Percentiles rank a stretch among this genome's conserved stretches.
Evolutionary conservation across 1,140 invertebrate genomes (phyloP).

Genomic region (Eciton burchellii): DNA sequence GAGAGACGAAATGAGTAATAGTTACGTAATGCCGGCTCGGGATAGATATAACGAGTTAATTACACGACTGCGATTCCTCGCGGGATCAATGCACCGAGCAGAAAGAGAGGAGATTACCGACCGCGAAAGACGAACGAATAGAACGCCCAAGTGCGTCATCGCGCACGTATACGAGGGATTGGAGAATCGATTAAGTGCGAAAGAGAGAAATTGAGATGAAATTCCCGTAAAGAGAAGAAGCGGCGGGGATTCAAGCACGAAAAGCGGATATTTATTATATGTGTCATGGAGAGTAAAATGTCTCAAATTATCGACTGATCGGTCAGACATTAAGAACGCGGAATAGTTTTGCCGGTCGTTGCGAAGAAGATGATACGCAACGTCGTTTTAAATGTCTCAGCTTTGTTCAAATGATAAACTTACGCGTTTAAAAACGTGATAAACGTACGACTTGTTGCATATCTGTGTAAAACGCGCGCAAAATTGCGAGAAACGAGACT

Average conservation of each 20-base stretch:
- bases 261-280: too few species aligned
- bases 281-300: neutral
- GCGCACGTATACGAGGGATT: conserved; percentile 15
- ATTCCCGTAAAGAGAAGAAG: too few species aligned
- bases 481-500: too few species aligned
- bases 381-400: neutral
- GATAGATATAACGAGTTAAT: conserved; percentile 78
- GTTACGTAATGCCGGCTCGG: conserved; percentile 73
- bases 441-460: too few species aligned
- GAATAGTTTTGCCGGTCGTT: neutral
- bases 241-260: too few species aligned
- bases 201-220: too few species aligned
- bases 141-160: conserved; percentile 36
- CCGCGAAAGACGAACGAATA: conserved; percentile 27
- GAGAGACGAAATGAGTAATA: conserved; percentile 41
- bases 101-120: conserved; percentile 60
- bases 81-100: conserved; percentile 71
- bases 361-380: neutral
- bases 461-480: too few species aligned
- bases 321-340: neutral
- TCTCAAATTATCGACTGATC: neutral
- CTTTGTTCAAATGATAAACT: neutral
- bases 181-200: conserved; percentile 1
- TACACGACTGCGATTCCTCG: conserved; percentile 67
- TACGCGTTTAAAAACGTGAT: too few species aligned